Evolutionary conservation across 2,888 invertebrate species (phyloP).

Genomic region (Troides oblongomaculatus): DNA sequence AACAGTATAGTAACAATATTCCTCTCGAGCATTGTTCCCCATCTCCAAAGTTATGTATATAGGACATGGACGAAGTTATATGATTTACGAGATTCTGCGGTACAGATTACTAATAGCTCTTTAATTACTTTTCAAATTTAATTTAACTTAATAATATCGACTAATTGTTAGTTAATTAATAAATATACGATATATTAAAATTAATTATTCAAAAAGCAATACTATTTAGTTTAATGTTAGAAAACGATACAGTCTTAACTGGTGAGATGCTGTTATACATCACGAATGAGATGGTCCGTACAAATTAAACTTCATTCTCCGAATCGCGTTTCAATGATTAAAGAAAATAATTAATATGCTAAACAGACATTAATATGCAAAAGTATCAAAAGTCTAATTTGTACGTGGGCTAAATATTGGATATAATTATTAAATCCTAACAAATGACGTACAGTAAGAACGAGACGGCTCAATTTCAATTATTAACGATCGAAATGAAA

Average conservation of each 20-base stretch:
- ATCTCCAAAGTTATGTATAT: too few species aligned
- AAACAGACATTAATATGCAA: constrained; percentile 23
- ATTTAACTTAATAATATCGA: too few species aligned
- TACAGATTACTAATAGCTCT: too few species aligned
- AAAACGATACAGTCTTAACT: not conserved
- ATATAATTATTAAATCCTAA: constrained; percentile 13
- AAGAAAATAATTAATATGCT: constrained; percentile 26
- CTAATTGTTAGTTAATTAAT: too few species aligned
- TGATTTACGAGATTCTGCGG: too few species aligned
- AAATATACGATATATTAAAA: too few species aligned
- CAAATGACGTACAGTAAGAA: constrained; percentile 1
- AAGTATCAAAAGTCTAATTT: constrained; percentile 11
- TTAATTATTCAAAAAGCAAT: not conserved
- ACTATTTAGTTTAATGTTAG: constrained; percentile 11
- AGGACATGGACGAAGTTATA: too few species aligned
- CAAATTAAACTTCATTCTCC: constrained; percentile 11
- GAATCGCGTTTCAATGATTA: constrained; percentile 7
- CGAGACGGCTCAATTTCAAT: constrained; percentile 8
- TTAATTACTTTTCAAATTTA: too few species aligned
- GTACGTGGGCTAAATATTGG: constrained; percentile 12
- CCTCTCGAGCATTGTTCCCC: too few species aligned
- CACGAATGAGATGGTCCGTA: not conserved
- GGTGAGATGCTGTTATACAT: constrained; percentile 14
- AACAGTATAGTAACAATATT: too few species aligned
- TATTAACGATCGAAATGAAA: not conserved